Base-by-base conservation (phyloP, 1,140 invertebrate species). In the Arion vulgaris region DNA sequence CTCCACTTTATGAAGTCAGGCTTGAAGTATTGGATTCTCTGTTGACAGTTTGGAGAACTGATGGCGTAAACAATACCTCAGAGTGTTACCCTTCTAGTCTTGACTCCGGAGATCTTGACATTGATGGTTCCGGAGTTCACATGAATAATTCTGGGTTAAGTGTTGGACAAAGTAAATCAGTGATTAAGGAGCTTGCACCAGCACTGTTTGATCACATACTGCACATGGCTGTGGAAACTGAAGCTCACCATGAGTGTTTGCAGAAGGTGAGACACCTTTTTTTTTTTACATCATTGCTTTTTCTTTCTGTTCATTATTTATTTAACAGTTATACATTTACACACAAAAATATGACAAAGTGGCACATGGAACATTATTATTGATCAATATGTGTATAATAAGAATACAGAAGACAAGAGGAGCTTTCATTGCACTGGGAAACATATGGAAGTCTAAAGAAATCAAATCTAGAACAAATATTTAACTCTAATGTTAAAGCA, bases 1-100 rank as follows among this genome's bases (percentile, higher is more conserved):
- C 76, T 45, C 45, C 82, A 0, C 15, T 83, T 1, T 88, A 87
- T 72, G 87, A 88, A 69, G 86, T 88, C 5, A 57, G 86, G 71
- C 53, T 88, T n/a, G 80, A 77, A 23, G 85, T 87, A 0, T 69
- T 88, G 9, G 74, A 84, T 57, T 41, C 28, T 26, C 73, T 87
- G 19, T 23, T 13, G 39, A 51, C 23, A 81, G 5, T 32, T 17
- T 53, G 53, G 34, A 51, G 38, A 9, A 62, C 1, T 32, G 28
- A 32, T 32, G 32, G 23, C 1, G 38, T 9, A 38, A 39, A 53
- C 7, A 28, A n/a, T 17, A 38, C 17, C 68, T 17, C 32, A 28
- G 51, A 71, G 0, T 80, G 53, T 34, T 26, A 28, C n/a, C 38
- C 41, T 38, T 41, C 41, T 41, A n/a, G 26, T 26, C 38, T 73